Conservation (phyloP, 2,113 vertebrate genomes). For the Myiagra hebetior region DNA sequence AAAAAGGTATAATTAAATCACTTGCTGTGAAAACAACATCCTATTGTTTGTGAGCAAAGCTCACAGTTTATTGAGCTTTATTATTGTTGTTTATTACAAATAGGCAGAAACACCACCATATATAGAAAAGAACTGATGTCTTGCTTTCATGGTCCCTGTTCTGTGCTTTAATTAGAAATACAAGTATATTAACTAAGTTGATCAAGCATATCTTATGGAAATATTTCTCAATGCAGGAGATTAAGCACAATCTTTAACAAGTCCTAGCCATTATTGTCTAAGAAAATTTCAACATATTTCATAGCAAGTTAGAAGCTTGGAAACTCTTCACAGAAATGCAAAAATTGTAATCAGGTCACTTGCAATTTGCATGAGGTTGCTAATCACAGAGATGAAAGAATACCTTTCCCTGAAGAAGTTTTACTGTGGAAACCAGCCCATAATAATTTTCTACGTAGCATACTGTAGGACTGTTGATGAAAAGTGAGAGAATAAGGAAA, state of each 20-base stretch:
- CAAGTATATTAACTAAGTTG: neutral
- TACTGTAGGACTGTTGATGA: neutral
- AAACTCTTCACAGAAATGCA: neutral
- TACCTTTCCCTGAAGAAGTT: neutral
- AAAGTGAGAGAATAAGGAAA: neutral
- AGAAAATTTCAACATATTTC: neutral
- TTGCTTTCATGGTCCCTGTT: neutral
- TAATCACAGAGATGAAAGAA: slow-evolving; percentile 6
- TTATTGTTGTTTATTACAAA: neutral
- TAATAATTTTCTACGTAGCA: neutral
- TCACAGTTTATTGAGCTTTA: neutral
- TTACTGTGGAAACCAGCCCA: neutral
- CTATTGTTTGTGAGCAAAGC: neutral
- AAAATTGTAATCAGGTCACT: neutral
- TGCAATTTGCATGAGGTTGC: neutral
- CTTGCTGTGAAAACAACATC: neutral
- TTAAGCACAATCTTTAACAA: neutral
- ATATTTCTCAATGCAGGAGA: neutral
- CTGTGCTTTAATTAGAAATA: neutral
- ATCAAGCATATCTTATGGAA: neutral
- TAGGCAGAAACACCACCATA: neutral
- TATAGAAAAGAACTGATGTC: neutral
- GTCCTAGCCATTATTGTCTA: neutral
- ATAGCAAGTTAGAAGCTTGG: neutral
- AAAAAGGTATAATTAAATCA: neutral